Evolutionary conservation across 2,888 invertebrate genomes (phyloP).

Genomic region (Unio pictorum): DNA sequence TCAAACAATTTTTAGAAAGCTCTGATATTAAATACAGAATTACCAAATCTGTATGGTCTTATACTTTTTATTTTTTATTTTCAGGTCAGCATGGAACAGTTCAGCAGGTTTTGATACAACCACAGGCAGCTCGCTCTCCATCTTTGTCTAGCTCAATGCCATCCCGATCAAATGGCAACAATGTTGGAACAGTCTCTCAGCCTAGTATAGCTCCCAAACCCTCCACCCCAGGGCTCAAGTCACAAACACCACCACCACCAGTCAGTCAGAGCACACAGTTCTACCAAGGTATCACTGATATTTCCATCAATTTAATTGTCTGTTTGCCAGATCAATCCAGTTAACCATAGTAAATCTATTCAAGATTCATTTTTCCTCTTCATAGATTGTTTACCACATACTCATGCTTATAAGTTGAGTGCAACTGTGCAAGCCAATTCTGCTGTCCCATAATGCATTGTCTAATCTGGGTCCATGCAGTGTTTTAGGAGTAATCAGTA

Average conservation of each 20-base stretch:
- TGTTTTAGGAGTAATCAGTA: too few species aligned
- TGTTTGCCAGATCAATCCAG: too few species aligned
- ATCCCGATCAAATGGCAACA: background rate
- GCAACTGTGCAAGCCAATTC: too few species aligned
- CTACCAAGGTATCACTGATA: constrained; percentile 41
- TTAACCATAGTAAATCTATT: too few species aligned
- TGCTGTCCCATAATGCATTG: too few species aligned
- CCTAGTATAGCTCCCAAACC: constrained; percentile 48
- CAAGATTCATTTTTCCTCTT: too few species aligned
- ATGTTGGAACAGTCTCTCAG: constrained; percentile 12
- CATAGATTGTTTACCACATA: too few species aligned
- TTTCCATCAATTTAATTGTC: too few species aligned
- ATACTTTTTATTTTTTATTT: background rate
- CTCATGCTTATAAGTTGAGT: too few species aligned
- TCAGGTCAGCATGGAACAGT: constrained; percentile 39
- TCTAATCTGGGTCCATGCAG: too few species aligned
- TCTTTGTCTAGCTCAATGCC: constrained; percentile 18
- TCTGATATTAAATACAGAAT: background rate
- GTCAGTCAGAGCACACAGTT: constrained; percentile 44
- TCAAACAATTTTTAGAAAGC: background rate
- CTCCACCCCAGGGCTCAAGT: constrained; percentile 24
- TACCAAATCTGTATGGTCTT: background rate
- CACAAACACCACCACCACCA: constrained; percentile 26
- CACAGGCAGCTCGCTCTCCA: constrained; percentile 34
- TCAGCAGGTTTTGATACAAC: constrained; percentile 59